Base-by-base conservation (phyloP, 2,113 vertebrate genomes). In the Vanacampus margaritifer region DNA sequence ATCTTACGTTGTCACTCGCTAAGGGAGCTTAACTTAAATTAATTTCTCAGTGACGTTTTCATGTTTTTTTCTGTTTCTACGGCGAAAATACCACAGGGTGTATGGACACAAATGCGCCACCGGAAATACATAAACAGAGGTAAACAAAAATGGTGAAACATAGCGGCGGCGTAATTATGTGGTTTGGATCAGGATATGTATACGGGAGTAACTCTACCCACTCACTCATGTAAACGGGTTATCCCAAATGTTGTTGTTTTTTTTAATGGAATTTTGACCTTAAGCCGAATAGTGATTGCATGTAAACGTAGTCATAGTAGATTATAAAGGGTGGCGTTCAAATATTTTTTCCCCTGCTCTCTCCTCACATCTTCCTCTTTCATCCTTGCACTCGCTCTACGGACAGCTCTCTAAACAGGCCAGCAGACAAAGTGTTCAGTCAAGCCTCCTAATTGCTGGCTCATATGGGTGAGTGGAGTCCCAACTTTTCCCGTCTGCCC, bases 391-490 rank as follows among this genome's bases (percentile, higher is more conserved):
- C 76, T 65, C 79, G 64, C 76, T 68, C 76, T 67, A 70, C 58
- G 35, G 63, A 82, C 78, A 80, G 85, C 83, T 76, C 81, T 88
- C 81, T 80, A 87, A 88, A 89, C 87, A 89, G 90, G 86, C 82
- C 89, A 82, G 84, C 82, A 84, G 86, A 90, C 90, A 91, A 91
- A 89, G 88, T 87, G 86, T 82, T 88, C 89, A 90, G 87, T 89
- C 86, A 90, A 87, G 86, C 89, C 83, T 85, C 69, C 75, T 90
- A 91, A 91, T 90, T 79, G 79, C 70, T 83, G 77, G 78, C 86
- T 88, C 84, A 86, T 84, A 90, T 86, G 87, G 86, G 75, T 88
- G 90, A 90, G 79, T 86, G 86, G 81, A 91, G 82, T 86, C 86
- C 84, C 81, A 88, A 87, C 81, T 91, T 87, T 83, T 81, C 86